Evolutionary conservation across 1,140 invertebrate genomes (phyloP).

Genomic region (Eubasilissa regina): DNA sequence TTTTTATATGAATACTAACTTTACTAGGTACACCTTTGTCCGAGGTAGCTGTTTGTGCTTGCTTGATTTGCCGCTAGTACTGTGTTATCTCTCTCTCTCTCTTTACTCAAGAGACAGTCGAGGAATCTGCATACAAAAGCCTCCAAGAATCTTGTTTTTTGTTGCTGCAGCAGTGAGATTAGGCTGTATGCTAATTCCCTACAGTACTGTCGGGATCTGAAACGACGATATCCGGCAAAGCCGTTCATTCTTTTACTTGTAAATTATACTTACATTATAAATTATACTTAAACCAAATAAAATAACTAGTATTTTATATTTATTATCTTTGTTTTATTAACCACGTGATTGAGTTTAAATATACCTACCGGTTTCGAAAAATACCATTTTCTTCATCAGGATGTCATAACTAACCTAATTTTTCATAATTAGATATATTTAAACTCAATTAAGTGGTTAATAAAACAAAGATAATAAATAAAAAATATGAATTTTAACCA

Average conservation of each 20-base stretch:
- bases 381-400: too few species aligned
- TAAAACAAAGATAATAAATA: too few species aligned
- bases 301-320: too few species aligned
- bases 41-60: slow-evolving; percentile 5
- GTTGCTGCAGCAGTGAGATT: slow-evolving; percentile 41
- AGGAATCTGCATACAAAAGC: slow-evolving; percentile 55
- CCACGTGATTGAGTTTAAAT: too few species aligned
- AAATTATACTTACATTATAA: too few species aligned
- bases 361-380: too few species aligned
- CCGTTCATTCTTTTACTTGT: neutral
- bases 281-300: slow-evolving; percentile 4
- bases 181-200: slow-evolving; percentile 52
- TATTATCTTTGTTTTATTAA: too few species aligned
- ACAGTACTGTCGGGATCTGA: slow-evolving; percentile 18
- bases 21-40: neutral
- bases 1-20: neutral
- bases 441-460: too few species aligned
- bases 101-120: slow-evolving; percentile 13
- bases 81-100: slow-evolving; percentile 37
- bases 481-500: too few species aligned
- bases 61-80: slow-evolving; percentile 32
- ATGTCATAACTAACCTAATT: too few species aligned
- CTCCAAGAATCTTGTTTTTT: slow-evolving; percentile 24
- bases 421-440: too few species aligned
- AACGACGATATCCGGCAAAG: neutral